phyloP scores from a whole-genome alignment of 92 coral and sea anemone genomes.

The Isaurus tuberculatus region DNA sequence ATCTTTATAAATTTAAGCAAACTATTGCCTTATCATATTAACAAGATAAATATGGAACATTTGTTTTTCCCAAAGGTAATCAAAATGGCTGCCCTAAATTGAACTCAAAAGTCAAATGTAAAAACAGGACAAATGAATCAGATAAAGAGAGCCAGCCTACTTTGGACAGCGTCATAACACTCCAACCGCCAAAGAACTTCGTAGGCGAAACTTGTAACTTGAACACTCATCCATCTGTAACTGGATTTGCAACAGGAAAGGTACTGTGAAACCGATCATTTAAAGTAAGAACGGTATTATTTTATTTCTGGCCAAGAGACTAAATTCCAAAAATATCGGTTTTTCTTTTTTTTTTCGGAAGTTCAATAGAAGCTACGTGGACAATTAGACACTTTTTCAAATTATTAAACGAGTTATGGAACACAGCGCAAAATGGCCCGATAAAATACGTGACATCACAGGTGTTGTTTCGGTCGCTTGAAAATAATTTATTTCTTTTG shows the following conservation, averaged over 20 bases:
- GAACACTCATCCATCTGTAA: constrained; percentile 7
- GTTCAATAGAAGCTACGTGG: no score
- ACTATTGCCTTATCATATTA: no score
- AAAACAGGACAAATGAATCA: constrained; percentile 16
- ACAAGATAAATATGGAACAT: no score
- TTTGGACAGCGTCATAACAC: constrained; percentile 72
- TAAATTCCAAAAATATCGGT: no score
- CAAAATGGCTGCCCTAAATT: neutral
- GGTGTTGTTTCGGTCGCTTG: no score
- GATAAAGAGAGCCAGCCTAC: constrained; percentile 78
- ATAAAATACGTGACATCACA: no score
- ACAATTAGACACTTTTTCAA: no score
- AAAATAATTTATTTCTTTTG: no score
- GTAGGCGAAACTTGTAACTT: neutral
- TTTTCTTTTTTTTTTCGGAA: no score
- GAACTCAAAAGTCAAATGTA: neutral
- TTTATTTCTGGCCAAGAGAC: neutral
- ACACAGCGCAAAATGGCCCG: no score
- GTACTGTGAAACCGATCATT: neutral
- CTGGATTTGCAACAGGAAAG: constrained; percentile 32
- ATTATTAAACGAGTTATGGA: no score
- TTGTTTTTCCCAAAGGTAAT: neutral
- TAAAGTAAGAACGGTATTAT: neutral
- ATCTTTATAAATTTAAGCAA: no score
- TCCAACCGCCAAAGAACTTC: constrained; percentile 36